phyloP scores from a whole-genome alignment of 2,113 vertebrate species.

The Tupaia chinensis region DNA sequence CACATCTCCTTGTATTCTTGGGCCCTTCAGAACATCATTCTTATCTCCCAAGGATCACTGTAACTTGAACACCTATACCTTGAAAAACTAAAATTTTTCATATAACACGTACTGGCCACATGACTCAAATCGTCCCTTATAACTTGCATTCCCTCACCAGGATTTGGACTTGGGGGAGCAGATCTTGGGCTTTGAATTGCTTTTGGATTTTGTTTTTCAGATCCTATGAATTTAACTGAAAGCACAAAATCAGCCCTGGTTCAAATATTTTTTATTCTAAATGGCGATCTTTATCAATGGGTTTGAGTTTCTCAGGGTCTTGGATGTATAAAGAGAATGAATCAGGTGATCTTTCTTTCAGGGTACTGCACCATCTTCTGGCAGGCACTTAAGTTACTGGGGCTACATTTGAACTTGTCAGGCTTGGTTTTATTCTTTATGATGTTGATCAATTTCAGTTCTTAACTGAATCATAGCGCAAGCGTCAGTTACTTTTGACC shows the following conservation, averaged over 20 bases:
- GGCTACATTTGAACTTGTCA: not conserved
- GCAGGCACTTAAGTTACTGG: not conserved
- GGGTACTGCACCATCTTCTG: not conserved
- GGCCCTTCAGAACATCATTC: not conserved
- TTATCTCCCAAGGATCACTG: not conserved
- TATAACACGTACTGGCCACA: rapidly evolving
- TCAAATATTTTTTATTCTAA: not conserved
- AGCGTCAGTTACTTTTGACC: not conserved
- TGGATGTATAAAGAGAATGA: not conserved
- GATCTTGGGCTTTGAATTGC: not conserved
- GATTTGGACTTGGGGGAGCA: not conserved
- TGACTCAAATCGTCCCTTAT: not conserved
- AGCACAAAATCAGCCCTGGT: not conserved
- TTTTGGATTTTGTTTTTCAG: not conserved
- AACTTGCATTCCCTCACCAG: not conserved
- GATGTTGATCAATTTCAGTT: not conserved
- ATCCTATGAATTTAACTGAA: not conserved
- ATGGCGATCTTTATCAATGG: not conserved
- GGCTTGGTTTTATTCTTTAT: not conserved
- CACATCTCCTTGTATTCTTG: rapidly evolving
- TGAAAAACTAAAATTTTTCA: not conserved
- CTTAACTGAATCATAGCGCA: not conserved
- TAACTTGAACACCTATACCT: rapidly evolving
- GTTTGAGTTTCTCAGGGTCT: not conserved
- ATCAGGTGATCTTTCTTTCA: not conserved